Evolutionary conservation across 2,797 vertebrate genomes (phyloP), one percentile per base, ranked within the genome.

Genomic region (Graptemys geographica): DNA sequence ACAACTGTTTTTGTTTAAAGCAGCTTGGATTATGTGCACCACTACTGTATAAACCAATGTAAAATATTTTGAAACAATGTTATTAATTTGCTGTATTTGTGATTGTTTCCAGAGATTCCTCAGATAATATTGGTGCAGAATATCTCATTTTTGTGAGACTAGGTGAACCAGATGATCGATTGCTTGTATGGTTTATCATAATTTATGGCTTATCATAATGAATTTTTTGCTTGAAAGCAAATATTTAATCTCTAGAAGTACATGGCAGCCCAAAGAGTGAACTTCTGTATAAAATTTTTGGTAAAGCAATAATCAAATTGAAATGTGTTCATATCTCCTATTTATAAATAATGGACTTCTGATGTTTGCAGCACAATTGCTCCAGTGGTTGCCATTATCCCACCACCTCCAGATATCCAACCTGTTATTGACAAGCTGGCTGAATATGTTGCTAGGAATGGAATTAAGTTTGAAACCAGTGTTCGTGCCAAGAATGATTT

Each of bases 351-450:
- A 44, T 88, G 44, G 87, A 13, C 47, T 93, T 79, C 47, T 94
- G 23, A 41, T 95, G 6, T 91, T 98, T 92, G 78, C 96, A 99
- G 98, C 98, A 96, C 98, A 97, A 97, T 98, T 78, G 84, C 98
- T 79, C 96, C 98, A 5, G 98, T 99, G 93, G 98, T 98, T 78
- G 98, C 98, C 96, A 99, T 99, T 98, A 99, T 99, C 87, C 99
- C 99, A 81, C 99, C 99, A 3, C 99, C 99, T 7, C 99, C 99
- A 0, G 99, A 99, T 97, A 99, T 99, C 94, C 99, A 99, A 78
- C 99, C 99, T 6, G 99, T 99, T 97, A 99, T 99, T 79, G 99
- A 99, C 98, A 99, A 99, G 96, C 98, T 99, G 90, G 99, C 99
- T 0, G 99, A 99, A 86, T 99, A 99, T 1, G 99, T 99, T 55